Evolutionary conservation across 2,797 vertebrate species (phyloP), one percentile per base, ranked within the genome.

Genomic region (Sciurus carolinensis): DNA sequence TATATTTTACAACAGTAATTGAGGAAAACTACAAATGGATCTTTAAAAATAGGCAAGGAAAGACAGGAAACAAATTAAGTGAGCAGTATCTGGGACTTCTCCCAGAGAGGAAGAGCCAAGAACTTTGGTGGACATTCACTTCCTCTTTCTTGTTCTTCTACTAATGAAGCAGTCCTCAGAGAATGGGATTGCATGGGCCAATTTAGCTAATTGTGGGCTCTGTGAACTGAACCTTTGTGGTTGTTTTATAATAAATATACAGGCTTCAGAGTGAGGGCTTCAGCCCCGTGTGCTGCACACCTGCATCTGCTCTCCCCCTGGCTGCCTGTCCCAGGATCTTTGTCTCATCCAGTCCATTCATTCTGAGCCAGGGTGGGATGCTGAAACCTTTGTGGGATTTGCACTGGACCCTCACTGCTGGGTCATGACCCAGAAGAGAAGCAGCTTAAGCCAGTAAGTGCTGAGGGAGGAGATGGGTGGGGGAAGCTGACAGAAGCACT

Each of bases 311-410:
- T 73, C 18, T 6, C 14, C 30, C 14, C 36, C 36, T 4, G 3
- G 10, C 5, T 18, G 4, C 26, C 24, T 44, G 69, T 17, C 54
- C 47, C 22, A 47, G 28, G 59, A 66, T 20, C 10, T 6, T 18
- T 24, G 3, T 22, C 50, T 69, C 5, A 50, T 11, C 30, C 0
- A 15, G 7, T 2, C 7, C 9, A 44, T 22, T 15, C 12, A n/a
- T 39, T 14, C 18, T 17, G 39, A n/a, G n/a, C 62, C 33, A 36
- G 10, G 30, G 52, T 5, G 30, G 1, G 2, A 20, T 52, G 0
- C 4, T 22, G 44, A 5, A 80, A 3, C 2, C 26, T 24, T 11
- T 11, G 2, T 20, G 59, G 59, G 12, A 26, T 3, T 17, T 3
- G 3, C 39, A 36, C 30, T 28, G 17, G 24, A 42, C 39, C 72